These are phyloP conservation scores for Congeria kusceri DNA, from an alignment of 2,888 invertebrate species.

Conservation along the genomic window DNA sequence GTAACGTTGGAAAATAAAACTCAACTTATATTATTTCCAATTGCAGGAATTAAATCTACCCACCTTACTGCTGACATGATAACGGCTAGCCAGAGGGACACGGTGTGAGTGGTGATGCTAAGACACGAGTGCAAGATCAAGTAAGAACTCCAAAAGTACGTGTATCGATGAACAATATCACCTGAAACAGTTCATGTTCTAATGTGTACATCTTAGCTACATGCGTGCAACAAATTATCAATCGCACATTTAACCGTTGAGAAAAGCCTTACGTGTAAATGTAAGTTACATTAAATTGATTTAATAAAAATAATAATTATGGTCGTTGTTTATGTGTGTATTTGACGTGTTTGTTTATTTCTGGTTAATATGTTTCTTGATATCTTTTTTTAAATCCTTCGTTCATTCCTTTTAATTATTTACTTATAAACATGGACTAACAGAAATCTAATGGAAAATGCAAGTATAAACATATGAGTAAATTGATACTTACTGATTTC, in stretches of 20 bases:
- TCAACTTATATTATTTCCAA: too few species aligned
- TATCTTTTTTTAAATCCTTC: neutral
- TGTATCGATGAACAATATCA: constrained; percentile 72
- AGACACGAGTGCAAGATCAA: constrained; percentile 93
- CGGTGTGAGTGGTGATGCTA: constrained; percentile 94
- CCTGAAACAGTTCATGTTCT: constrained; percentile 15
- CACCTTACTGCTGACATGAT: constrained; percentile 95
- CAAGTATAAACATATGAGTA: neutral
- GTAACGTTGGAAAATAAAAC: too few species aligned
- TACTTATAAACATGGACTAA: neutral
- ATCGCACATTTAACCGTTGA: too few species aligned
- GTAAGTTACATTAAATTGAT: too few species aligned
- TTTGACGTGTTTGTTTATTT: too few species aligned
- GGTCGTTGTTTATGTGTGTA: too few species aligned
- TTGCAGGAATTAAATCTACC: neutral
- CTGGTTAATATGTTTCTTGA: neutral
- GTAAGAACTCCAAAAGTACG: constrained; percentile 84
- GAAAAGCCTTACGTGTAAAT: too few species aligned
- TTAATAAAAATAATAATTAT: too few species aligned
- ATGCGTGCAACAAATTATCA: too few species aligned
- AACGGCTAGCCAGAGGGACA: constrained; percentile 96
- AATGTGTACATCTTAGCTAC: neutral
- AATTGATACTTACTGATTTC: constrained; percentile 49
- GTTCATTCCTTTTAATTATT: neutral
- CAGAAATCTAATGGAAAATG: neutral